Evolutionary conservation across 2,113 vertebrate genomes (phyloP).

Genomic region (Rhineura floridana): DNA sequence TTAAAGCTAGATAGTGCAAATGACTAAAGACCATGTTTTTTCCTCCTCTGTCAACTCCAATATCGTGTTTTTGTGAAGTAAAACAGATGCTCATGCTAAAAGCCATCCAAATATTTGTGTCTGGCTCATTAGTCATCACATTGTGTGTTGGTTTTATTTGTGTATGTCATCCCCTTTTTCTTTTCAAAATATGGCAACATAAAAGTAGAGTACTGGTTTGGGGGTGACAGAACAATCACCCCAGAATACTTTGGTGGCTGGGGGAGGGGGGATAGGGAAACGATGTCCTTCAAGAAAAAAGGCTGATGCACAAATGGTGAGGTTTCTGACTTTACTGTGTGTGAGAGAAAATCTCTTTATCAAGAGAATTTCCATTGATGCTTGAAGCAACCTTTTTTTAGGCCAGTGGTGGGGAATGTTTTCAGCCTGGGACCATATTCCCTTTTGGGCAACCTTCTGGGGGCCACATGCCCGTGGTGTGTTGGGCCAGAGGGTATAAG

Average conservation of each 20-base stretch:
- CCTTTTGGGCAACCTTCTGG: too few species aligned
- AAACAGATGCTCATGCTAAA: constrained; percentile 36
- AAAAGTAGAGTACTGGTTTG: constrained; percentile 1
- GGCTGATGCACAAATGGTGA: not conserved
- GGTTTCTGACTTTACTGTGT: not conserved
- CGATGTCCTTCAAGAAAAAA: not conserved
- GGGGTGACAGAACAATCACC: not conserved
- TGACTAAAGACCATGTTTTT: constrained; percentile 14
- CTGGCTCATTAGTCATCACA: constrained; percentile 33
- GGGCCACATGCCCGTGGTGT: too few species aligned
- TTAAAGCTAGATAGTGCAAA: constrained; percentile 15
- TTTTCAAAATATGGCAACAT: constrained; percentile 13
- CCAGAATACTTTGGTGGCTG: not conserved
- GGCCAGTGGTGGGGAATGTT: too few species aligned
- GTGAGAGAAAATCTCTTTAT: not conserved
- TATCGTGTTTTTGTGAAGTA: constrained; percentile 27
- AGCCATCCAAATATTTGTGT: constrained; percentile 42
- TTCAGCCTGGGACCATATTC: too few species aligned
- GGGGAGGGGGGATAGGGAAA: not conserved
- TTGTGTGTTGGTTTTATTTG: constrained; percentile 14
- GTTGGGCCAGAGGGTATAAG: too few species aligned
- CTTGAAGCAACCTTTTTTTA: too few species aligned
- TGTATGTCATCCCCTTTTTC: not conserved
- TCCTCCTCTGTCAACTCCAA: constrained; percentile 22
- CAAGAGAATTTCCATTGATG: not conserved